Conservation (phyloP, 2,113 vertebrate genomes). For the Todiramphus chloris region DNA sequence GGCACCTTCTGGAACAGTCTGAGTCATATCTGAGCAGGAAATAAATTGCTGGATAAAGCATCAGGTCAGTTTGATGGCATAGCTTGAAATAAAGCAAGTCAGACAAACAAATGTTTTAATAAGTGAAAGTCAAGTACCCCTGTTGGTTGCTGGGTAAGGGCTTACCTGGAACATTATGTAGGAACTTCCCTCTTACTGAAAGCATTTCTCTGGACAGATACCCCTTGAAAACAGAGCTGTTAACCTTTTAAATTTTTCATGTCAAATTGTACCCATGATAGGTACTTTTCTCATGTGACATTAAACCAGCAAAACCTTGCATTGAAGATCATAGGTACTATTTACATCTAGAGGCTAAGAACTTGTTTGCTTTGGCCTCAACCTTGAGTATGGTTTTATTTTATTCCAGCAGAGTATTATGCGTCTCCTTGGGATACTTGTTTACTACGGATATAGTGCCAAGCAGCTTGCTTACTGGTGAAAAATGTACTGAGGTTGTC, state of each 20-base stretch:
- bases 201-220: background rate
- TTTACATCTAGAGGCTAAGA: background rate
- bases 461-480: background rate
- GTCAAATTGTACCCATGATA: background rate
- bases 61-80: background rate
- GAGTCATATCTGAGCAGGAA: background rate
- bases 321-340: background rate
- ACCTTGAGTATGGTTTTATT: background rate
- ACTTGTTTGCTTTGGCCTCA: background rate
- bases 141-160: background rate
- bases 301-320: background rate
- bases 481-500: background rate
- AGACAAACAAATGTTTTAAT: background rate
- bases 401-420: background rate
- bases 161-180: background rate
- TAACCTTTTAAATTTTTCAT: background rate
- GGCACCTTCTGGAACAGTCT: rapidly evolving
- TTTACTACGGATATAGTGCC: background rate
- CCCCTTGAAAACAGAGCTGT: background rate
- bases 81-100: background rate
- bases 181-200: background rate
- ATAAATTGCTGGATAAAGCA: background rate
- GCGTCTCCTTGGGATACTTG: background rate
- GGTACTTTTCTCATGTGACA: background rate
- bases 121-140: background rate